Evolutionary conservation across 2,888 invertebrate genomes (phyloP).

Genomic region (Cephus pygmeus): DNA sequence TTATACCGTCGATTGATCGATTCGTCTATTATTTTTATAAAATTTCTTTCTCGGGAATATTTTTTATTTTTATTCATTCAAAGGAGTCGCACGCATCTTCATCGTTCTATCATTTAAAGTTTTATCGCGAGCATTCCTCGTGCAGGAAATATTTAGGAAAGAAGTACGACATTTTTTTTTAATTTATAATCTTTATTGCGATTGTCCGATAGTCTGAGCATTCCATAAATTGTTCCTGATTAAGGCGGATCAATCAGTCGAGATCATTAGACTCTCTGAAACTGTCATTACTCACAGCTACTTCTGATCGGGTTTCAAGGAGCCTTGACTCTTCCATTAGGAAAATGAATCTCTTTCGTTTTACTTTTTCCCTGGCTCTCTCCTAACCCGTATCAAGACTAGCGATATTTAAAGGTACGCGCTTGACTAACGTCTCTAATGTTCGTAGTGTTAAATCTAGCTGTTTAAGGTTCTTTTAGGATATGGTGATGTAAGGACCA

Average conservation of each 20-base stretch:
- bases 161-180: background rate
- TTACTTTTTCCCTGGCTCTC: conserved; percentile 30
- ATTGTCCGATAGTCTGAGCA: background rate
- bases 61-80: background rate
- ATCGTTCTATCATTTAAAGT: background rate
- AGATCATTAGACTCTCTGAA: conserved; percentile 11
- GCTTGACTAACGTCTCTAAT: conserved; percentile 63
- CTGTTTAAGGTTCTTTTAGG: background rate
- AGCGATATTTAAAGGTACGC: conserved; percentile 63
- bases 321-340: conserved; percentile 16
- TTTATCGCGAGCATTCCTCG: background rate
- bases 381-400: conserved; percentile 65
- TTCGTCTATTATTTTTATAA: background rate
- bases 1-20: background rate
- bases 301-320: conserved; percentile 65
- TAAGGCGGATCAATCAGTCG: background rate
- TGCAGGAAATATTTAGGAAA: background rate
- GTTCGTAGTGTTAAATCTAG: background rate
- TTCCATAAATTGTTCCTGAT: background rate
- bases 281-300: conserved; percentile 52
- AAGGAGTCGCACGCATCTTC: background rate
- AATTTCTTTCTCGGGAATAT: background rate
- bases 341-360: conserved; percentile 3
- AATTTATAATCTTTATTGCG: background rate
- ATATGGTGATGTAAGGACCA: background rate